Evolutionary conservation across 2,888 invertebrate genomes (phyloP).

Genomic region (Melipona bicolor): DNA sequence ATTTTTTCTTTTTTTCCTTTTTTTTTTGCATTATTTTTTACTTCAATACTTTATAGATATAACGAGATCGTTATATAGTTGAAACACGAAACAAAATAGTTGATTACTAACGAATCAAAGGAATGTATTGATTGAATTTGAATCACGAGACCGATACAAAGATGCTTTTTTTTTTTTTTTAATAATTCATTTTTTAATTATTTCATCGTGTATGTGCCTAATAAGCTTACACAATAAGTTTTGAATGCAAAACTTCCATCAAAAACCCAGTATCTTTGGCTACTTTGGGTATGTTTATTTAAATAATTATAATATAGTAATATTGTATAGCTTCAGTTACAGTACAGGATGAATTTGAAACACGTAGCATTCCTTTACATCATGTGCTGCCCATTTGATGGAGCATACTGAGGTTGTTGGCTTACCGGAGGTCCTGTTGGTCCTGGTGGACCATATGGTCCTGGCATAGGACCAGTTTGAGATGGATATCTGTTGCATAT

Average conservation of each 20-base stretch:
- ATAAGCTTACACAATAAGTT: conserved; percentile 52
- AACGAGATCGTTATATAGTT: conserved; percentile 10
- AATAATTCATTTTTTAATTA: conserved; percentile 24
- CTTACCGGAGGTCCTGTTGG: conserved; percentile 72
- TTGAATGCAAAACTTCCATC: conserved; percentile 65
- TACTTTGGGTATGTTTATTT: conserved; percentile 76
- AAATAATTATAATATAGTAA: conserved; percentile 77
- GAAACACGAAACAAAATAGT: conserved; percentile 18
- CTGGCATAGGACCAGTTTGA: conserved; percentile 74
- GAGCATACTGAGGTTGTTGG: conserved; percentile 79
- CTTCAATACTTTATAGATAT: conserved; percentile 14
- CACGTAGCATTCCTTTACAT: conserved; percentile 75
- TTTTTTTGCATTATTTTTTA: not conserved
- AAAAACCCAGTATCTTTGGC: conserved; percentile 78
- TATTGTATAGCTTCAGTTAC: conserved; percentile 78
- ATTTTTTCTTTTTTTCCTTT: not conserved
- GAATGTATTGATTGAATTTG: conserved; percentile 55
- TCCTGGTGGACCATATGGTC: conserved; percentile 76
- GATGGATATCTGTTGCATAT: conserved; percentile 75
- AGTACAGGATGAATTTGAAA: conserved; percentile 69
- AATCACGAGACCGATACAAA: conserved; percentile 27
- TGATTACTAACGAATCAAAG: conserved; percentile 25
- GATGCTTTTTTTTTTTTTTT: not conserved
- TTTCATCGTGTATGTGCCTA: conserved; percentile 32
- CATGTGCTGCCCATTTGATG: conserved; percentile 81